Base-by-base conservation (phyloP, 2,113 vertebrate genomes). In the Erpornis zantholeuca region DNA sequence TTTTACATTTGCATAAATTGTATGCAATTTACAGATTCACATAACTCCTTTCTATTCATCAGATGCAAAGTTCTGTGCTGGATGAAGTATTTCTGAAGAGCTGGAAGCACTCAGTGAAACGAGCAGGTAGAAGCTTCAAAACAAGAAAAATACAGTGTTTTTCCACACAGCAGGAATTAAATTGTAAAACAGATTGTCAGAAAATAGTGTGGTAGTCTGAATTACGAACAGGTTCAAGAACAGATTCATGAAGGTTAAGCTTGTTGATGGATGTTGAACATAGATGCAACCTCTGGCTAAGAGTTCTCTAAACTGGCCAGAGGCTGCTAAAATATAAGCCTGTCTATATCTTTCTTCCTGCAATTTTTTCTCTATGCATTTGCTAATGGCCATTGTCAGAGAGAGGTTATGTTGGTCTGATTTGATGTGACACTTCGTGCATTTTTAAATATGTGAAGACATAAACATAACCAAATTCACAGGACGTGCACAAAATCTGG, bases 341-440 rank as follows among this genome's bases (percentile, higher is more conserved):
- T 83, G 27, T 22, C 63, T 77, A 2, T 80, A 83, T 70, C 60
- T 88, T 73, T 8, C 66, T 86, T 92, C 42, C 60, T 93, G 38
- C 38, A 1, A 0, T 31, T 59, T 90, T 70, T 53, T 83, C 85
- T 17, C 59, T 54, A 59, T 63, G 47, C 29, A 81, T 88, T 88
- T 92, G 79, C 82, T 95, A 90, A 88, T 92, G 71, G 79, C 68
- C 68, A 78, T 72, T 95, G 82, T 94, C 91, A 92, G 47, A 80
- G 27, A 85, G 25, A 83, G 44, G 76, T 47, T 83, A 88, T 73
- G 88, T 69, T 71, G 38, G 53, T 70, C 60, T 88, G 82, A 96
- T 95, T 70, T 88, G 71, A 95, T 78, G 60, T 73, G 86, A 92
- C 3, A 7, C 12, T 78, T 92, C n/a, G 81, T 90, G 64, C 52